Evolutionary conservation across 2,113 vertebrate species (phyloP).

Genomic region (Gambusia affinis): DNA sequence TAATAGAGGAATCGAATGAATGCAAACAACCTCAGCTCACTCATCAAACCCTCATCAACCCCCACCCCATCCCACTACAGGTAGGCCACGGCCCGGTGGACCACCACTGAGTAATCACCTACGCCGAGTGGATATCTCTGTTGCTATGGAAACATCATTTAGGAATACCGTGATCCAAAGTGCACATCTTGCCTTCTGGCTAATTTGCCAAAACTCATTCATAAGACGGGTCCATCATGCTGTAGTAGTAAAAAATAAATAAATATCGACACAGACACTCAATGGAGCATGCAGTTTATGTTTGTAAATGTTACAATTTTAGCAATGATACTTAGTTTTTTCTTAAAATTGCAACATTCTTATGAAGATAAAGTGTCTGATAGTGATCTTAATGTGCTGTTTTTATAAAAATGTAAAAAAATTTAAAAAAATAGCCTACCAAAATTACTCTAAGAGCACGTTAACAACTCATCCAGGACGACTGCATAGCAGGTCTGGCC

Average conservation of each 20-base stretch:
- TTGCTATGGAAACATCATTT: slow-evolving; percentile 65
- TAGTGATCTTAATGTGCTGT: no score
- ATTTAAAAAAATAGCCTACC: no score
- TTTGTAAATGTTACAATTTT: neutral
- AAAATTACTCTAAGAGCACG: no score
- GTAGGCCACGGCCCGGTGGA: slow-evolving; percentile 36
- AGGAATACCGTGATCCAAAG: slow-evolving; percentile 25
- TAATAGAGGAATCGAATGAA: slow-evolving; percentile 37
- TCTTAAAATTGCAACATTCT: no score
- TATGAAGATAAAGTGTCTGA: no score
- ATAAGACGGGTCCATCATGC: slow-evolving; percentile 21
- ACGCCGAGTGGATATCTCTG: slow-evolving; percentile 45
- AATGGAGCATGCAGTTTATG: slow-evolving; percentile 2
- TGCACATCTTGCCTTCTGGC: slow-evolving; percentile 25
- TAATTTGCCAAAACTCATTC: slow-evolving; percentile 53
- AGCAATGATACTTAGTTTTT: no score
- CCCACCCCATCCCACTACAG: slow-evolving; percentile 2
- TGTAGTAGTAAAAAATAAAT: slow-evolving; percentile 1
- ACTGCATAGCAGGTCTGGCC: no score
- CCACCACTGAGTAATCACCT: slow-evolving; percentile 57
- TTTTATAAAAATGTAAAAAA: no score
- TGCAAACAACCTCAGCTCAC: neutral
- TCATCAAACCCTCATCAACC: slow-evolving; percentile 16
- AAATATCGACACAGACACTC: slow-evolving; percentile 3
- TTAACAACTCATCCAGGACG: no score